Evolutionary conservation across 2,888 invertebrate genomes (phyloP), one percentile per base, ranked within the genome.

Genomic region (Scelioninae gen. 2): DNA sequence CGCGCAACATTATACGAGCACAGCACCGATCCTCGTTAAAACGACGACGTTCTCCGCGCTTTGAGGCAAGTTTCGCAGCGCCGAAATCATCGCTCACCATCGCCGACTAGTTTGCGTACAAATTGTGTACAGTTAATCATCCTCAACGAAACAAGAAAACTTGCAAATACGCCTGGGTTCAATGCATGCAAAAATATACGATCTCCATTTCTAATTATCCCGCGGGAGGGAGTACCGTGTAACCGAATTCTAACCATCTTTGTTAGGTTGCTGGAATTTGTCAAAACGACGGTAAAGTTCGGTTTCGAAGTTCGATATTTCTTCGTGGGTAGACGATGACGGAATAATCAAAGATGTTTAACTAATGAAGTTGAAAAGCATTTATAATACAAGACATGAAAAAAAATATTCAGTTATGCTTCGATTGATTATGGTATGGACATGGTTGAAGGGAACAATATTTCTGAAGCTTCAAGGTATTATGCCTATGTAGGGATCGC

Each of bases 151-250:
- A 57, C 39, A 57, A 55, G 57, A 57, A 57, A 57, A 57, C 43
- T 25, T 11, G 43, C 16, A 31, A 57, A 57, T 43, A 43, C 57
- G 31, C 18, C 25, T 28, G 16, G 15, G 43, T 28, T 31, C 18
- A 57, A 57, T 57, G 39, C 11, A 57, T 57, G 57, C 57, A 57
- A 57, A 57, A 57, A 41, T 41, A 57, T 57, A 28, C 57, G 41
- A 25, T 57, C 43, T 57, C 41, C 57, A 43, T 57, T 43, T 43
- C 43, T 11, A 43, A 43, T 57, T 41, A 16, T 57, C 43, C 11
- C 55, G 9, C 16, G 41, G 43, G 57, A 43, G 16, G 43, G n/a
- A 41, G 41, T 41, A 43, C 31, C n/a, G 41, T 16, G 43, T 31
- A 43, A 57, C 41, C 43, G n/a, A 43, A 57, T 57, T 57, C 43